Conservation (phyloP, 1,140 invertebrate species). For the Drosophila kohkoa region DNA sequence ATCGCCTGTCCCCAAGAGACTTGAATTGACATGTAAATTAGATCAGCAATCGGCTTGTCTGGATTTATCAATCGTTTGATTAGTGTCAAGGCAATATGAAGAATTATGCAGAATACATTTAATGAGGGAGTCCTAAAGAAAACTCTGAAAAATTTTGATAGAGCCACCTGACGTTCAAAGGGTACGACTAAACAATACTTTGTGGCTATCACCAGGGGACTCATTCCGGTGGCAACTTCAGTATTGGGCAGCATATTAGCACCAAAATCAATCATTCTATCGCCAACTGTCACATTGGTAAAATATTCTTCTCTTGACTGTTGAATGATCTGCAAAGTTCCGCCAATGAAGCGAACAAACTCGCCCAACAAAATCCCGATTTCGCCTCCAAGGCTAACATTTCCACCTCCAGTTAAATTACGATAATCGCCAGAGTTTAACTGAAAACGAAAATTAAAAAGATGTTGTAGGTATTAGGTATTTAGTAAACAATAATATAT, state of each 20-base stretch:
- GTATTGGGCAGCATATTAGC: neutral
- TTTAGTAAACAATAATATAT: no score
- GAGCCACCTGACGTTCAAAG: neutral
- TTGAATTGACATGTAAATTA: neutral
- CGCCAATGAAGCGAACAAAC: neutral
- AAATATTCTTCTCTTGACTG: neutral
- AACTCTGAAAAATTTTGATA: no score
- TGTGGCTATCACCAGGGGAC: neutral
- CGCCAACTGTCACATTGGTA: neutral
- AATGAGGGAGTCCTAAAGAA: no score
- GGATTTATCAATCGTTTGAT: no score
- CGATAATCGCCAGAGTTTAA: constrained; percentile 3
- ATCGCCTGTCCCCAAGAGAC: neutral
- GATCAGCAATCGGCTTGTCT: no score
- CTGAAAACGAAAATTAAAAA: neutral
- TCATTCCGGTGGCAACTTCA: neutral
- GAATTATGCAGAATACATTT: no score
- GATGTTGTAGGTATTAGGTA: no score
- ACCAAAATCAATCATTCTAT: neutral
- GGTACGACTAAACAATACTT: constrained; percentile 23
- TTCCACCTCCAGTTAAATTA: neutral
- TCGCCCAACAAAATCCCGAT: neutral
- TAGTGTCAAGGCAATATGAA: no score
- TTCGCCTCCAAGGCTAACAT: constrained; percentile 10
- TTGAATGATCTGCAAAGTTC: neutral